Base-by-base conservation (phyloP, 2,797 vertebrate species). In the Phaenicophaeus curvirostris region DNA sequence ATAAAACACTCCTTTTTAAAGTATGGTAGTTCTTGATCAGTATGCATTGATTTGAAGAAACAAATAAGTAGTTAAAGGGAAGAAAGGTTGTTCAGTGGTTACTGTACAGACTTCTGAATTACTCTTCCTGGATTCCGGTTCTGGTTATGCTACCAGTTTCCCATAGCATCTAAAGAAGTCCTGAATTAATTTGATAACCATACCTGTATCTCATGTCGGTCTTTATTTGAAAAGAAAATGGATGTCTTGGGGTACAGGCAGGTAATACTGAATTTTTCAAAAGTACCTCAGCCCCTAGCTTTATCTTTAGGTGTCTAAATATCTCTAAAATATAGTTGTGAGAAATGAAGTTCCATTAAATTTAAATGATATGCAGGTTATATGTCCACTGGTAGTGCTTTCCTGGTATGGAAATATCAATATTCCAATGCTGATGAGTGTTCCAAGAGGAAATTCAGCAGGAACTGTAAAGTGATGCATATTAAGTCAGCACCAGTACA, bases 391-490 rank as follows among this genome's bases (percentile, higher is more conserved):
- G 58, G 23, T 74, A 89, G 65, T 83, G 58, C 50, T 91, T 81
- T 86, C 55, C 62, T 84, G 80, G 17, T 89, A 90, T 48, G 31
- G 79, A 90, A 95, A 94, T 75, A 89, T 48, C 62, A 83, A 84
- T 95, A 83, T 75, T 81, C 23, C 84, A 88, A 84, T 72, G 67
- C 39, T 91, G 76, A 65, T 84, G 89, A 94, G 62, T 86, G 71
- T 77, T 95, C 30, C 83, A 75, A 93, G 39, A 94, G 51, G 91
- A 95, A 91, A 93, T 84, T 91, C 71, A 68, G 69, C 37, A 69
- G 58, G 69, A 91, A 62, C n/a, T 72, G 25, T 51, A 80, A 91
- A 91, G 66, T 69, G 39, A 90, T 86, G 76, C 69, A 31, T 94
- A 93, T 81, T 91, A 95, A 95, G 54, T 86, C 79, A 93, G 73